Evolutionary conservation across 2,113 vertebrate genomes (phyloP), one percentile per base, ranked within the genome.

Genomic region (Agapornis roseicollis): DNA sequence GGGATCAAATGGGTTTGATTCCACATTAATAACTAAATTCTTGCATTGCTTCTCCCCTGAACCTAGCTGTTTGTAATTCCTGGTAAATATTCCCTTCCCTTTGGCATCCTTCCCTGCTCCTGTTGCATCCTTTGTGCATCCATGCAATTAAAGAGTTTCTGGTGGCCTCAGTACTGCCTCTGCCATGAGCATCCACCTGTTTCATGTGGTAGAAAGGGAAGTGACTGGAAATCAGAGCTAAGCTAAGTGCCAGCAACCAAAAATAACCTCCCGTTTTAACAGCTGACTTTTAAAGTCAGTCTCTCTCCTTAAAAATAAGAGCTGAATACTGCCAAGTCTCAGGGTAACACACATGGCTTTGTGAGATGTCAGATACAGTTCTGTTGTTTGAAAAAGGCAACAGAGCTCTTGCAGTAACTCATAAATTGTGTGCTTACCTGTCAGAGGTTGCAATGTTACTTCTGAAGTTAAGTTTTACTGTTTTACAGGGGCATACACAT

Each of bases 191-290:
- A 85, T 68, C 78, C 49, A 27, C 91, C 60, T 77, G 79, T 82
- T 69, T 35, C 0, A 0, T 11, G 68, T 61, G 68, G 37, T 56
- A 77, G 80, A 70, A 63, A 18, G 60, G 41, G 64, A 63, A 65
- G 37, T 44, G 53, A 70, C 56, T 17, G 52, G 79, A 65, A 73
- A 71, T 58, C 8, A 49, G 47, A 72, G 76, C 76, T 24, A 41
- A 85, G 50, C 80, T 55, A 22, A 85, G 83, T 83, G 88, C 76
- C 72, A 92, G 60, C 65, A 90, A 29, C 77, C 80, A 92, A 90
- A 96, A 94, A 81, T 92, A 95, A 71, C 35, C 73, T 77, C 27
- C 41, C 31, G 23, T 84, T 85, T 88, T 92, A 90, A 68, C 72
- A 74, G 55, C 50, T 86, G 72, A 50, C 78, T 93, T 93, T 44